Percentiles rank a stretch among this genome's conserved stretches.
These are phyloP conservation scores for Orchestes rusci DNA, from an alignment of 2,888 invertebrate genomes.

Conservation along the genomic window DNA sequence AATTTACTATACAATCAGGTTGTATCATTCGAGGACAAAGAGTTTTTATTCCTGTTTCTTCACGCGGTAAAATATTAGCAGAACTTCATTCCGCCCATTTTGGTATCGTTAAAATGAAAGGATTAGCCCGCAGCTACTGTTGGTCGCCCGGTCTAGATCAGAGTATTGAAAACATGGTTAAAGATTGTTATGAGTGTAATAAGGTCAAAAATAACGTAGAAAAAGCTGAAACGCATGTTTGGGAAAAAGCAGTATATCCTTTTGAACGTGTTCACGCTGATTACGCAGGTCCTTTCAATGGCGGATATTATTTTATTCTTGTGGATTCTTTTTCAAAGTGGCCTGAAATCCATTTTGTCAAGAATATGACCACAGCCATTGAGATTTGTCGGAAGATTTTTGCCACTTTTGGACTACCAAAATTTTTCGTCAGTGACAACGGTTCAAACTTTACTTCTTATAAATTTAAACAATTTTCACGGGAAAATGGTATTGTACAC, in stretches of 20 bases:
- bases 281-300: conserved; percentile 3
- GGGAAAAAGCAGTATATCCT: not conserved
- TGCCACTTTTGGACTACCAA: conserved; percentile 8
- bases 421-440: conserved; percentile 17
- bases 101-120: not conserved
- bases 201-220: too few relatives aligned
- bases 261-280: conserved; percentile 2
- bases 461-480: conserved; percentile 7
- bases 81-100: conserved; percentile 17
- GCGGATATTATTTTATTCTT: conserved; percentile 2
- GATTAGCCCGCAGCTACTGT: not conserved
- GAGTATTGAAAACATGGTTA: not conserved
- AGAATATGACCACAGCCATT: conserved; percentile 2
- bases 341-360: not conserved
- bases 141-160: not conserved
- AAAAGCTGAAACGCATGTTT: too few relatives aligned
- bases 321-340: conserved; percentile 10
- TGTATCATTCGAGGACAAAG: conserved; percentile 8
- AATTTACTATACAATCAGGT: conserved; percentile 13
- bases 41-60: conserved; percentile 12
- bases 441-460: conserved; percentile 13
- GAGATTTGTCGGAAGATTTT: conserved; percentile 1
- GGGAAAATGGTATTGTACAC: conserved; percentile 7
- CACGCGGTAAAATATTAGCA: conserved; percentile 3
- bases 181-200: not conserved